These are phyloP conservation scores for Casuarius casuarius DNA, from an alignment of 2,113 vertebrate species.

Conservation along the genomic window DNA sequence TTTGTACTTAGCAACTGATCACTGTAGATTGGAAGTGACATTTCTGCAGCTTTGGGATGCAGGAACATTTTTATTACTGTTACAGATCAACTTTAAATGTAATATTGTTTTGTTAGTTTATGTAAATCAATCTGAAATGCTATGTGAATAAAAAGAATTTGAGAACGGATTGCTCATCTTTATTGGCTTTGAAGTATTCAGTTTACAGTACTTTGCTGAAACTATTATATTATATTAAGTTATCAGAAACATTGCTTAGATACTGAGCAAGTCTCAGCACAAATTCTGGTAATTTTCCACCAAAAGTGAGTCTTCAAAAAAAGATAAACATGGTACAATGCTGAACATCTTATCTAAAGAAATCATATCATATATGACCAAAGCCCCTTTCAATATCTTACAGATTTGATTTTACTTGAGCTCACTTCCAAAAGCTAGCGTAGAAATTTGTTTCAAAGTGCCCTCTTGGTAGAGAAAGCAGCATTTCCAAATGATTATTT, in stretches of 20 bases:
- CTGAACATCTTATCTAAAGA: not conserved
- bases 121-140: conserved; percentile 51
- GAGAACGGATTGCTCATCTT: not conserved
- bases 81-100: conserved; percentile 55
- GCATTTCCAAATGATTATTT: not conserved
- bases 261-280: not conserved
- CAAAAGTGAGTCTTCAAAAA: conserved; percentile 6
- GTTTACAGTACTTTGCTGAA: conserved; percentile 2
- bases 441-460: not conserved
- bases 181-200: conserved; percentile 37
- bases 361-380: not conserved
- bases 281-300: conserved; percentile 43
- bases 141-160: conserved; percentile 36
- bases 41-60: conserved; percentile 48
- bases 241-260: not conserved
- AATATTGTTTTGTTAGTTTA: conserved; percentile 62
- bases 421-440: not conserved
- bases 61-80: conserved; percentile 51
- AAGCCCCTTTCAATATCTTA: not conserved
- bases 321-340: not conserved
- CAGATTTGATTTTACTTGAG: conserved; percentile 10
- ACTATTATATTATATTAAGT: not conserved
- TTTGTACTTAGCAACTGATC: conserved; percentile 42
- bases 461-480: not conserved
- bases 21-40: conserved; percentile 25